Base-by-base conservation (phyloP, 1,140 invertebrate genomes). In the Rhysida immarginata region DNA sequence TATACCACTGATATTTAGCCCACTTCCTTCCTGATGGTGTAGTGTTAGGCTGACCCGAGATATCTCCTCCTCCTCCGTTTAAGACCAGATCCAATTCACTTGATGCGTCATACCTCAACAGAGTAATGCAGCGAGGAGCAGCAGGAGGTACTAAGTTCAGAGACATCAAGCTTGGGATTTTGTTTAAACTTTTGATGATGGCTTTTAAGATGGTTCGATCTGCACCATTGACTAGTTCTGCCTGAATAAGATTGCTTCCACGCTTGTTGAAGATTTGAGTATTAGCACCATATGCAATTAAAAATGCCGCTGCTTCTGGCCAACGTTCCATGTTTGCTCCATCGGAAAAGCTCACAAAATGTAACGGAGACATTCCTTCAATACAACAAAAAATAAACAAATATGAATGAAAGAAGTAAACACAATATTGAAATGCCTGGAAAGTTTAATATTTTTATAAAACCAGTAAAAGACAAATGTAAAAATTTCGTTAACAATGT, bases 301-400 rank as follows among this genome's bases (percentile, higher is more conserved):
- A 50, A 45, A 70, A 59, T 5, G 61, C 61, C 0, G 66, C 66
- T 41, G 62, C 62, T 46, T 66, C 61, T n/a, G 66, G 65, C 8
- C 66, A 56, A 18, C 66, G 45, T 13, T 65, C 62, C 24, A 64
- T 62, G 44, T 57, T 54, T 3, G 49, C 55, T 18, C 62, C 58
- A 13, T 67, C 67, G 58, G 61, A 62, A 51, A 70, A 69, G 58
- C 63, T 62, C 1, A 65, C 66, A 58, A 68, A 69, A 46, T 70
- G 66, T n/a, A 70, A 56, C 3, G 68, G 66, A 8, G 63, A 61
- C 16, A 61, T 59, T 18, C 60, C 65, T 68, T 21, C 55, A 13
- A 65, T n/a, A n/a, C n/a, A n/a, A n/a, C n/a, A n/a, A n/a, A n/a
- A n/a, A n/a, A n/a, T n/a, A n/a, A n/a, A n/a, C n/a, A n/a, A n/a